Evolutionary conservation across 2,113 vertebrate species (phyloP), one percentile per base, ranked within the genome.

Genomic region (Crotalus helleri): DNA sequence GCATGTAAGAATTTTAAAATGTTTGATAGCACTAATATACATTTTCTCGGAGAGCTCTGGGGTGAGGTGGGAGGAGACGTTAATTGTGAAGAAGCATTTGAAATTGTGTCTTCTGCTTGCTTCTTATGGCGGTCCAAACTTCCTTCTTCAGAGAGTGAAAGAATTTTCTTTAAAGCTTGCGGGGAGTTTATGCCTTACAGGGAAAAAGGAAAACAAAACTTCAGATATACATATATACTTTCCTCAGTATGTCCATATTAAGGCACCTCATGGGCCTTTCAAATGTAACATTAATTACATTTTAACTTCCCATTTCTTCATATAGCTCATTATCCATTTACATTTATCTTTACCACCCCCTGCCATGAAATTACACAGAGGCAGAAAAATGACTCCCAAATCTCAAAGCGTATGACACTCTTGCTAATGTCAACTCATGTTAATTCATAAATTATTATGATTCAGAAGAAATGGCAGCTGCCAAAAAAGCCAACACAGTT

Each of bases 111-210:
- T 94, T 99, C 99, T 49, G 98, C 96, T 91, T 98, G 98, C 87
- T 98, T 98, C 95, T 98, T 98, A 94, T 99, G 98, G 87, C 98
- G 97, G 23, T 99, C 99, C 94, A 98, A 97, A 91, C 95, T 98
- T 90, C 98, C 98, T 97, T 99, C 99, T 97, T 99, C 99, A 0
- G 99, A 99, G 95, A 99, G 97, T 11, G 99, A 99, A 95, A 99
- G 98, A 91, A 99, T 99, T 98, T 99, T 99, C 98, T 99, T 99
- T 98, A 99, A 98, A 97, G 99, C 99, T 98, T 99, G 99, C 0
- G 99, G 99, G 7, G 99, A 99, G 92, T 99, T 99, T 94, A 99
- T 99, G 93, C 99, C 99, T 99, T 61, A 29, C 93, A 96, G 88
- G 89, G 54, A 94, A 94, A 94, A 94, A 90, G 29, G 0, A 54